These are phyloP conservation scores for Nephrotoma appendiculata DNA, from an alignment of 2,888 invertebrate species.

Conservation along the genomic window DNA sequence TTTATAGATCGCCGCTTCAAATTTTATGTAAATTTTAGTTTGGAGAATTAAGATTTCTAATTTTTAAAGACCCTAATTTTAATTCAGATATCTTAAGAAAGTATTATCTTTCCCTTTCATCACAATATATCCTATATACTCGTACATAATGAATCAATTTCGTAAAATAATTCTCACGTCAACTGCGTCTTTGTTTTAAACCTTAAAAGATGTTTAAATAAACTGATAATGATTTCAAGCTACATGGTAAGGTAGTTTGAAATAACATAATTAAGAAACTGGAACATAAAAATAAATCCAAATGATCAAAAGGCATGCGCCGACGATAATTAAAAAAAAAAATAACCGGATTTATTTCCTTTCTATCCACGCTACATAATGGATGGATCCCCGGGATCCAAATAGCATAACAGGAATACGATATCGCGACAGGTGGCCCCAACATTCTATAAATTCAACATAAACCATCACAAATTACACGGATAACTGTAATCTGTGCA, in stretches of 20 bases:
- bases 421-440: too few relatives aligned
- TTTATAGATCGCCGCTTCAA: too few relatives aligned
- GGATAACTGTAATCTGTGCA: too few relatives aligned
- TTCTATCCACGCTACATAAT: too few relatives aligned
- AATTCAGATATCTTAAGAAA: too few relatives aligned
- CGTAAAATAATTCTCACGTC: not conserved
- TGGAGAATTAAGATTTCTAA: too few relatives aligned
- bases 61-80: too few relatives aligned
- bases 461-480: too few relatives aligned
- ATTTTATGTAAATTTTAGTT: too few relatives aligned
- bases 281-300: not conserved
- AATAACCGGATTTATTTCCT: not conserved
- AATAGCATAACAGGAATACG: too few relatives aligned
- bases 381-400: too few relatives aligned
- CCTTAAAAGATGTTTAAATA: not conserved
- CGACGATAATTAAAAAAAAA: not conserved
- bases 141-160: not conserved
- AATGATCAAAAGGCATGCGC: not conserved
- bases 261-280: not conserved
- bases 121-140: not conserved
- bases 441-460: too few relatives aligned
- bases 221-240: not conserved
- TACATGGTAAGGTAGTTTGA: not conserved
- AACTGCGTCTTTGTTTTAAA: not conserved
- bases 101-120: not conserved